Conservation (phyloP, 35 echinoderm and acorn worm genomes). For the Amphiura filiformis region DNA sequence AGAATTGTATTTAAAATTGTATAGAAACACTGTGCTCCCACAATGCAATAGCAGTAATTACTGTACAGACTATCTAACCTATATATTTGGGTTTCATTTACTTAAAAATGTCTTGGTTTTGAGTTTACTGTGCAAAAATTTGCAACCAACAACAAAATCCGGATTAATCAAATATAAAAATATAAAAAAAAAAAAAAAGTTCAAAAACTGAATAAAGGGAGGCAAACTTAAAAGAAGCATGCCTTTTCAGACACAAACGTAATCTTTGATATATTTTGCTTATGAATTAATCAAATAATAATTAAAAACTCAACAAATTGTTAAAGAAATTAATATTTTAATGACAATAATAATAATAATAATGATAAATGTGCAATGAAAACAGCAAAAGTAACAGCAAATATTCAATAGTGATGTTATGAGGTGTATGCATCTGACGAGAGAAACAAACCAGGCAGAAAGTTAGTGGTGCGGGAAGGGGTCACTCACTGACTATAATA, state of each 20-base stretch:
- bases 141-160: neutral
- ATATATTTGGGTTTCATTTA: too few relatives aligned
- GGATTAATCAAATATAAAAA: neutral
- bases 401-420: slow-evolving; percentile 3
- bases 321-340: neutral
- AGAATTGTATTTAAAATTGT: too few relatives aligned
- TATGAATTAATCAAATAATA: neutral
- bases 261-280: neutral
- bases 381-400: neutral
- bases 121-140: slow-evolving; percentile 8
- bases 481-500: too few relatives aligned
- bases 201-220: neutral
- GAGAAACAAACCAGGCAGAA: neutral
- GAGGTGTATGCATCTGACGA: neutral
- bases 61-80: too few relatives aligned
- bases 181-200: neutral
- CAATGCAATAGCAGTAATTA: too few relatives aligned
- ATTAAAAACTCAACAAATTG: neutral
- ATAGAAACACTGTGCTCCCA: too few relatives aligned
- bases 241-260: neutral
- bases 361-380: neutral
- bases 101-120: slow-evolving; percentile 5
- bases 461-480: neutral
- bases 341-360: neutral
- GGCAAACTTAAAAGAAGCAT: slow-evolving; percentile 6